Conservation (phyloP, 2,888 invertebrate species). For the Tubulanus polymorphus region DNA sequence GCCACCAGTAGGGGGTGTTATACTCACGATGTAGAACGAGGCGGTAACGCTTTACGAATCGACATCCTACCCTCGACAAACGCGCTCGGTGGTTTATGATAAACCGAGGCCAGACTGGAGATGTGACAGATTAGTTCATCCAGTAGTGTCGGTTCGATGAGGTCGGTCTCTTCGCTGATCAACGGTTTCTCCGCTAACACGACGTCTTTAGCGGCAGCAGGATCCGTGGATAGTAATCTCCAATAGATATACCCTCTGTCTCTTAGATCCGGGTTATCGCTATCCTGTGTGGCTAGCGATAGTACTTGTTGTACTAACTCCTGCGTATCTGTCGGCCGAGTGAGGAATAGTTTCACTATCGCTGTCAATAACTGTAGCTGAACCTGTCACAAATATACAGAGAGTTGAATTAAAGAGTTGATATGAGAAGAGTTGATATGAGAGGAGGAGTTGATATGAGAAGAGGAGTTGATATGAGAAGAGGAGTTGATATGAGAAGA, state of each 20-base stretch:
- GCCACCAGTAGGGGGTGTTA: background rate
- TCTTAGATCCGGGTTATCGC: conserved; percentile 96
- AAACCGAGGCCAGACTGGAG: conserved; percentile 94
- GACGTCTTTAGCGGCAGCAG: conserved; percentile 98
- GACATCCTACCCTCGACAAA: conserved; percentile 79
- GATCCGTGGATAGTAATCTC: conserved; percentile 96
- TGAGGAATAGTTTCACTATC: conserved; percentile 96
- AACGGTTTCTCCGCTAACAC: conserved; percentile 98
- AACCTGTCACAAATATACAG: conserved; percentile 47
- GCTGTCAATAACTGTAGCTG: conserved; percentile 96
- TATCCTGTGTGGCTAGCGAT: conserved; percentile 62
- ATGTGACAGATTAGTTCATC: conserved; percentile 99
- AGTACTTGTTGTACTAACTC: conserved; percentile 89
- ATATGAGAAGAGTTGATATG: no score
- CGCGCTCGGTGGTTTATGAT: conserved; percentile 97
- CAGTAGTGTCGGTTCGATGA: conserved; percentile 91
- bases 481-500: no score
- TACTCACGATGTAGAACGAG: conserved; percentile 39
- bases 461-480: no score
- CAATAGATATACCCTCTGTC: conserved; percentile 99
- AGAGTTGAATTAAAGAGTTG: no score
- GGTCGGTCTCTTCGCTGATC: conserved; percentile 97
- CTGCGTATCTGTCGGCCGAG: conserved; percentile 96
- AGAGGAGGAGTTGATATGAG: no score
- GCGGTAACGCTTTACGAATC: conserved; percentile 35